Evolutionary conservation across 2,113 vertebrate genomes (phyloP).

Genomic region (Lepisosteus oculatus): DNA sequence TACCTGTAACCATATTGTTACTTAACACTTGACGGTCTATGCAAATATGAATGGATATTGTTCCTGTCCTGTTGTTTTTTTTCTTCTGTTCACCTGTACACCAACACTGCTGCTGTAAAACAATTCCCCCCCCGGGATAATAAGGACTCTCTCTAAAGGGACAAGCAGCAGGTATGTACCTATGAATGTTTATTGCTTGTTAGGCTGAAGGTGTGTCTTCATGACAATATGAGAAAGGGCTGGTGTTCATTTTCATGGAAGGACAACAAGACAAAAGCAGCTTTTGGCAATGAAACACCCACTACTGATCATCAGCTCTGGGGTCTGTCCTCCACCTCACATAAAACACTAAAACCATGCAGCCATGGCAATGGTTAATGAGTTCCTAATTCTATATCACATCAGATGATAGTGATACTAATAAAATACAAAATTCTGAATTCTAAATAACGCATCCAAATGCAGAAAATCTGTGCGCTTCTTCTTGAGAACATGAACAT

Average conservation of each 20-base stretch:
- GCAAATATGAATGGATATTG: too few relatives aligned
- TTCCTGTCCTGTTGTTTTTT: too few relatives aligned
- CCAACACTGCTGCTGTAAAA: too few relatives aligned
- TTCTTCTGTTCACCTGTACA: too few relatives aligned
- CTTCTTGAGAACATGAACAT: slow-evolving; percentile 25
- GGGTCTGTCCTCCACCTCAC: slow-evolving; percentile 16
- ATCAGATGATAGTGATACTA: slow-evolving; percentile 5
- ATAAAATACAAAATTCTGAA: background rate
- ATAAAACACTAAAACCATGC: slow-evolving; percentile 23
- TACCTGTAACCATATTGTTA: too few relatives aligned
- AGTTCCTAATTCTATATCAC: slow-evolving; percentile 11
- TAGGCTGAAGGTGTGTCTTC: slow-evolving; percentile 56
- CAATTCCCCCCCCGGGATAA: too few relatives aligned
- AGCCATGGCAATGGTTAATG: slow-evolving; percentile 8
- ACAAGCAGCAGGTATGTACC: too few relatives aligned
- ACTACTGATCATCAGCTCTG: slow-evolving; percentile 60
- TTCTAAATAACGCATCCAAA: background rate
- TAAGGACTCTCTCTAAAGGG: too few relatives aligned
- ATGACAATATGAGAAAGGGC: slow-evolving; percentile 58
- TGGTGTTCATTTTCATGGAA: slow-evolving; percentile 64
- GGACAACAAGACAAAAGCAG: slow-evolving; percentile 63
- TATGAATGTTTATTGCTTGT: too few relatives aligned
- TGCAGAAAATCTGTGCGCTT: background rate
- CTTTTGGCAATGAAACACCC: slow-evolving; percentile 63
- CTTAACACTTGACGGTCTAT: too few relatives aligned